Percentiles rank a stretch among this genome's conserved stretches.
Conservation (phyloP, 2,797 vertebrate species). For the Chlorospingus semifuscus region DNA sequence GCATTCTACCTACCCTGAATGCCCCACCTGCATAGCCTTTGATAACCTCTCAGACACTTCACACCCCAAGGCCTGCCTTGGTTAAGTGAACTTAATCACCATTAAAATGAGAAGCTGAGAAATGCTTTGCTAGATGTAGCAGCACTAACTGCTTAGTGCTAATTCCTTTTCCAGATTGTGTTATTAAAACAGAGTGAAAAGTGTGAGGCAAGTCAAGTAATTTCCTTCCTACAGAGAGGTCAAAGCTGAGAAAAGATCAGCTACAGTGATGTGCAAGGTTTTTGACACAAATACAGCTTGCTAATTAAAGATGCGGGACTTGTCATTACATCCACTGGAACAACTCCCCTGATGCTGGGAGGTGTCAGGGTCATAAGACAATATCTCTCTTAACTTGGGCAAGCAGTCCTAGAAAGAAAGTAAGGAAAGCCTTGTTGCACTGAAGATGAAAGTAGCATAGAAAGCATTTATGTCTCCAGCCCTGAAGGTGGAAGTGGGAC, state of each 20-base stretch:
- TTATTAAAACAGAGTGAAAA: background rate
- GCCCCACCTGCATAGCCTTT: background rate
- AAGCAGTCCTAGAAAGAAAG: background rate
- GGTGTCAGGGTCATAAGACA: background rate
- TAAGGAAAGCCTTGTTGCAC: background rate
- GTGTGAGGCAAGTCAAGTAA: background rate
- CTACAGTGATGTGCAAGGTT: background rate
- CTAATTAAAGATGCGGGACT: background rate
- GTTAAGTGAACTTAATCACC: background rate
- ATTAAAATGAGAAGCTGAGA: background rate
- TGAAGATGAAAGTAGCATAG: background rate
- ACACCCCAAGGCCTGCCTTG: background rate
- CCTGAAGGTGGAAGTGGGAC: background rate
- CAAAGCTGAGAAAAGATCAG: background rate
- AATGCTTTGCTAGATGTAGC: background rate
- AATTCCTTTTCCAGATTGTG: background rate
- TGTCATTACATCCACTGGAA: background rate
- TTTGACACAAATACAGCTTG: background rate
- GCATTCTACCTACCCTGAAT: background rate
- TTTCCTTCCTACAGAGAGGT: background rate
- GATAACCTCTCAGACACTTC: background rate
- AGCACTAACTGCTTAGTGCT: background rate
- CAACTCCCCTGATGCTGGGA: background rate
- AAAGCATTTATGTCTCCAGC: background rate
- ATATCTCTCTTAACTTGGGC: background rate